Conservation (phyloP, 2,888 invertebrate genomes). For the Cylloceria caligata region DNA sequence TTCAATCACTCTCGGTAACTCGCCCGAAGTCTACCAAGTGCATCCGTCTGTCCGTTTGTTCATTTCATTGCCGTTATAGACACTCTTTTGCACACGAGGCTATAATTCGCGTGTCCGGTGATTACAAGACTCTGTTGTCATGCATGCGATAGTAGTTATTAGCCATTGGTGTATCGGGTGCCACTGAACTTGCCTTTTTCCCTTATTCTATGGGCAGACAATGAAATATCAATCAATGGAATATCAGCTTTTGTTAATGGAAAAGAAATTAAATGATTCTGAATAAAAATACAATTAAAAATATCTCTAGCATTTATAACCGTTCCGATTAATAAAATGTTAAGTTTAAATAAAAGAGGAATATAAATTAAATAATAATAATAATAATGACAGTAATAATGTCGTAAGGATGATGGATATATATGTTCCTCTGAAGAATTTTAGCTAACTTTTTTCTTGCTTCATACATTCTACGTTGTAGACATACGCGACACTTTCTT, state of each 20-base stretch:
- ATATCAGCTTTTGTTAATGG: neutral
- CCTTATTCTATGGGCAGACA: neutral
- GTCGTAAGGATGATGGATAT: no score
- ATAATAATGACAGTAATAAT: no score
- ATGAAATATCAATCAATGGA: neutral
- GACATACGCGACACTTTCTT: constrained; percentile 32
- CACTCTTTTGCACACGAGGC: constrained; percentile 52
- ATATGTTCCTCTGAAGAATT: neutral
- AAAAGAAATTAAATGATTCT: neutral
- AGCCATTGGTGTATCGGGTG: constrained; percentile 3
- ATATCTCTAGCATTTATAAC: no score
- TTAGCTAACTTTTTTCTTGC: neutral
- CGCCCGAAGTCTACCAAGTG: constrained; percentile 60
- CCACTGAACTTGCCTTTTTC: constrained; percentile 8
- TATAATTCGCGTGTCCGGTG: constrained; percentile 76
- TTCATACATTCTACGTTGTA: neutral
- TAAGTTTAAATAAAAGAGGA: no score
- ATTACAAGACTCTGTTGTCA: constrained; percentile 74
- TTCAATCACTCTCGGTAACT: constrained; percentile 64
- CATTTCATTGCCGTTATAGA: constrained; percentile 31
- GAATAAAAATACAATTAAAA: neutral
- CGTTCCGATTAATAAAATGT: no score
- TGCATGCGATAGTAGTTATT: constrained; percentile 30
- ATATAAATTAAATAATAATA: no score
- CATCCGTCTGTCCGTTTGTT: constrained; percentile 68